Evolutionary conservation across 2,888 invertebrate genomes (phyloP).

Genomic region (Seladonia tumulorum): DNA sequence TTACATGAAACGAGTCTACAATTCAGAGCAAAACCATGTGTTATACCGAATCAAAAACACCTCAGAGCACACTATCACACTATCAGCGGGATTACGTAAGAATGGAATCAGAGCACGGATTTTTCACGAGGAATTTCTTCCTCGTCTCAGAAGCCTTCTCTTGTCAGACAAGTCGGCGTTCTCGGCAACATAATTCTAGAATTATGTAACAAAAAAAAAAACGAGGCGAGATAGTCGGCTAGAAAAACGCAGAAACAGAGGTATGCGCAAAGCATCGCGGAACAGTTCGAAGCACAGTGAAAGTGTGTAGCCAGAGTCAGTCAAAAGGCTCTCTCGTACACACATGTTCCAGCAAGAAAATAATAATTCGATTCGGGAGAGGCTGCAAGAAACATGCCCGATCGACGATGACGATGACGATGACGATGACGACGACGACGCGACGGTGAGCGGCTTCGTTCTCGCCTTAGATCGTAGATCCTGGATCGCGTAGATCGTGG

Average conservation of each 20-base stretch:
- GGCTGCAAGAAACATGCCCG: conserved; percentile 9
- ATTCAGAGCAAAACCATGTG: not conserved
- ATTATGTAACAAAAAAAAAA: conserved; percentile 25
- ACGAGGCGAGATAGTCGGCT: not conserved
- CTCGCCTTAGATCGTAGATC: conserved; percentile 31
- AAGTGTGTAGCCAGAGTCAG: conserved; percentile 22
- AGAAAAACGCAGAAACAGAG: not conserved
- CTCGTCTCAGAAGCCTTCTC: not conserved
- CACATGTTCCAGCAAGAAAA: conserved; percentile 27
- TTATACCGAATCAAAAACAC: not conserved
- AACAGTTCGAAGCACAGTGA: conserved; percentile 35
- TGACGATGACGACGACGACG: not conserved
- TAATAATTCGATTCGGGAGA: conserved; percentile 44
- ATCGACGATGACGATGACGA: conserved; percentile 10
- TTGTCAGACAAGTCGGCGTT: not conserved
- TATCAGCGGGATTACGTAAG: not conserved
- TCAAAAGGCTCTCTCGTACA: not conserved
- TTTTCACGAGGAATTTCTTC: conserved; percentile 20
- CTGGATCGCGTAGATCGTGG: conserved; percentile 53
- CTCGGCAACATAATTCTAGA: conserved; percentile 1
- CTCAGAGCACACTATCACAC: not conserved
- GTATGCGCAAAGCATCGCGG: conserved; percentile 1
- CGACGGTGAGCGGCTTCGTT: not conserved
- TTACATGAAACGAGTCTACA: too few species aligned
- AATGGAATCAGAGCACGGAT: not conserved